Conservation (phyloP, 1,140 invertebrate genomes). For the Drosophila littoralis region DNA sequence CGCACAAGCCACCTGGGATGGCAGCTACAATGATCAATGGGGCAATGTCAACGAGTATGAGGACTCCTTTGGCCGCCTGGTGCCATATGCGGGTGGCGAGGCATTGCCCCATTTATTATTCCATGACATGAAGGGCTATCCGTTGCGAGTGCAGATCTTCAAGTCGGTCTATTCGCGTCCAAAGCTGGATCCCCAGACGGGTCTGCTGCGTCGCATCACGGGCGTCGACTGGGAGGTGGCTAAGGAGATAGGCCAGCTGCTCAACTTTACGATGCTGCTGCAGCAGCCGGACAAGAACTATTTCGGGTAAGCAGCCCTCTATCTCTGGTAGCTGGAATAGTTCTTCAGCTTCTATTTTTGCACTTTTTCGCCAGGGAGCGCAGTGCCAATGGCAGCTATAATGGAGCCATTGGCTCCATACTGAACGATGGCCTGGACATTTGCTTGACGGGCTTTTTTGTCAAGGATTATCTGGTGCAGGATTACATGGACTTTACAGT, state of each 20-base stretch:
- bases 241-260: conserved; percentile 44
- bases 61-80: conserved; percentile 51
- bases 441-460: conserved; percentile 83
- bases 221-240: conserved; percentile 74
- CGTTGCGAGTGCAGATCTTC: conserved; percentile 73
- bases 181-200: conserved; percentile 37
- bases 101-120: conserved; percentile 46
- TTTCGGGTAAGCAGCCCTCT: conserved; percentile 55
- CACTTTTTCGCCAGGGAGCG: conserved; percentile 50
- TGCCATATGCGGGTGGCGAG: conserved; percentile 47
- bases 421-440: conserved; percentile 75
- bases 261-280: conserved; percentile 73
- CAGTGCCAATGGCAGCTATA: conserved; percentile 73
- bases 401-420: conserved; percentile 82
- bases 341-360: background rate
- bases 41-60: background rate
- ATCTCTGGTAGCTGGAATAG: background rate
- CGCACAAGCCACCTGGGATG: background rate
- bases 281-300: conserved; percentile 76
- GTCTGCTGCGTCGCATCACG: conserved; percentile 36
- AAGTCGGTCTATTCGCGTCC: conserved; percentile 66
- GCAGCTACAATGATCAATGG: background rate
- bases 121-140: conserved; percentile 68
- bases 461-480: conserved; percentile 83
- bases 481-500: conserved; percentile 79